phyloP scores from a whole-genome alignment of 2,888 invertebrate species.

The Acleris sparsana region DNA sequence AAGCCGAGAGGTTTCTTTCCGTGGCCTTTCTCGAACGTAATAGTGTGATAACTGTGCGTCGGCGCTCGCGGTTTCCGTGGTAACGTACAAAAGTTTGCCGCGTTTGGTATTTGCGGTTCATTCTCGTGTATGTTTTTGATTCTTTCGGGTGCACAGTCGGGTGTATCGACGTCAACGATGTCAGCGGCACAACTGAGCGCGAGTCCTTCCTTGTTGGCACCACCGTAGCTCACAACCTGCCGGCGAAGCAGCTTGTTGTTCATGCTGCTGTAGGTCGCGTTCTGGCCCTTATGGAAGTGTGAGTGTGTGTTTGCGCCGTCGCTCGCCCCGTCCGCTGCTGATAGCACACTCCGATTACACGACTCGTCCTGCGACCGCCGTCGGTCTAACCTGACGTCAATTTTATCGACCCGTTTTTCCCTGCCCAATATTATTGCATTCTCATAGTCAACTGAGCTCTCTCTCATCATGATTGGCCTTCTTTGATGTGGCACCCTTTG shows the following conservation, averaged over 20 bases:
- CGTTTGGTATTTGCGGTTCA: slow-evolving; percentile 71
- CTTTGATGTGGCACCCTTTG: slow-evolving; percentile 54
- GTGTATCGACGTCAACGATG: slow-evolving; percentile 70
- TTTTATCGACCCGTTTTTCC: slow-evolving; percentile 74
- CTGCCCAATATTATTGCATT: slow-evolving; percentile 83
- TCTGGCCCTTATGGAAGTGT: slow-evolving; percentile 85
- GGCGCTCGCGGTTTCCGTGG: slow-evolving; percentile 88
- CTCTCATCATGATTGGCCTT: slow-evolving; percentile 76
- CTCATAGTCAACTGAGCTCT: slow-evolving; percentile 89
- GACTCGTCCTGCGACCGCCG: slow-evolving; percentile 80
- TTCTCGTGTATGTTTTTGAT: slow-evolving; percentile 64
- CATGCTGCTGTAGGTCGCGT: slow-evolving; percentile 85
- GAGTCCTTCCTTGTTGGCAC: slow-evolving; percentile 72
- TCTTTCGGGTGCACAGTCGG: slow-evolving; percentile 61
- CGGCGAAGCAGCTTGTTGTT: slow-evolving; percentile 84
- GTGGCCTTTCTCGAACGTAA: slow-evolving; percentile 90
- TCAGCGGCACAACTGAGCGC: slow-evolving; percentile 72
- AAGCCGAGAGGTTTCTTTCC: slow-evolving; percentile 94
- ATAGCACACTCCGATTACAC: slow-evolving; percentile 78
- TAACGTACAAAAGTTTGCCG: slow-evolving; percentile 88
- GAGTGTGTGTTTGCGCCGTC: slow-evolving; percentile 74
- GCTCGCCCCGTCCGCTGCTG: slow-evolving; percentile 71
- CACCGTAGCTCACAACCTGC: slow-evolving; percentile 82
- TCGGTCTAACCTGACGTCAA: slow-evolving; percentile 88
- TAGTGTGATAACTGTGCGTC: slow-evolving; percentile 87